These are phyloP conservation scores for Glyptemys insculpta DNA, from an alignment of 2,797 vertebrate genomes.

Conservation along the genomic window DNA sequence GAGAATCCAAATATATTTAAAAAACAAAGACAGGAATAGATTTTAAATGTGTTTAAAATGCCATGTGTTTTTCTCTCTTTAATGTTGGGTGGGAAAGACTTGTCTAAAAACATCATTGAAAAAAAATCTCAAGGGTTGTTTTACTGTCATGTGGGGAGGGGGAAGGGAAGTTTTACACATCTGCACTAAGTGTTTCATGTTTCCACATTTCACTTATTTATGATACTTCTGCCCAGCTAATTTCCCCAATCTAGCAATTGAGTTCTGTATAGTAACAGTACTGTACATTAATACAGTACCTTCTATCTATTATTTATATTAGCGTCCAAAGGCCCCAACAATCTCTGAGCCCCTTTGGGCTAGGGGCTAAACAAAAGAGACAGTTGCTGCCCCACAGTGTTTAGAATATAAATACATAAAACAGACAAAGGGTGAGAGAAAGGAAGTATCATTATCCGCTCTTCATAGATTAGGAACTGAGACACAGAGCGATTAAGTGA, in stretches of 20 bases:
- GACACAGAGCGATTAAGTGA: not conserved
- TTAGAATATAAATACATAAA: constrained; percentile 10
- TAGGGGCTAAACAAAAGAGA: not conserved
- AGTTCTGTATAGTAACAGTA: constrained; percentile 47
- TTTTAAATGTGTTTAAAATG: constrained; percentile 21
- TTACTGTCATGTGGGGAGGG: constrained; percentile 29
- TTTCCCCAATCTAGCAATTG: constrained; percentile 40
- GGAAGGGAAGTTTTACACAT: constrained; percentile 63
- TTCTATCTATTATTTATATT: constrained; percentile 64
- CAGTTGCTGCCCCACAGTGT: not conserved
- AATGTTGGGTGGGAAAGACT: constrained; percentile 58
- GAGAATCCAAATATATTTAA: constrained; percentile 55
- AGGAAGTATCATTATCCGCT: accelerated
- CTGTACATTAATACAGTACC: constrained; percentile 54
- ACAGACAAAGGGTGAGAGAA: not conserved
- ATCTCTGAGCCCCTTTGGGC: constrained; percentile 45
- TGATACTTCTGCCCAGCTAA: constrained; percentile 63
- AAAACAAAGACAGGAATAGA: constrained; percentile 49
- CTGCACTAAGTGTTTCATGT: constrained; percentile 63
- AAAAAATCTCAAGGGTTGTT: constrained; percentile 62
- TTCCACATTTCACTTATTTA: constrained; percentile 70
- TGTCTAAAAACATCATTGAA: constrained; percentile 62
- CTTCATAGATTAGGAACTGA: not conserved
- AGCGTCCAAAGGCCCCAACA: constrained; percentile 36
- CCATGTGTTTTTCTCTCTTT: constrained; percentile 31